Percentiles rank a stretch among this genome's conserved stretches.
Conservation (phyloP, 2,113 vertebrate genomes). For the Gavia stellata region DNA sequence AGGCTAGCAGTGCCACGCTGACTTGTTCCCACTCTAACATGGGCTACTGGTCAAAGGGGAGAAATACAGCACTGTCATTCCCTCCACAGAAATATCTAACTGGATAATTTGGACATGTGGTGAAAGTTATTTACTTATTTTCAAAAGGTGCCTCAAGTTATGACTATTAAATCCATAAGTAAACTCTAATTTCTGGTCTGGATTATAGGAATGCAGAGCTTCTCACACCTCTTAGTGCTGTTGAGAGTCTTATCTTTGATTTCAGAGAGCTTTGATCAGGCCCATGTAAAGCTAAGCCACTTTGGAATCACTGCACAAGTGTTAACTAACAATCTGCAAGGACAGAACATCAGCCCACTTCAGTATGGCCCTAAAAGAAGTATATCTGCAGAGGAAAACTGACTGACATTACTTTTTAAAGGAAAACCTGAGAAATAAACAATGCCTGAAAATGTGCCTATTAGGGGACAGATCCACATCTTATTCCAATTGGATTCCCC, state of each 20-base stretch:
- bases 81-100: background rate
- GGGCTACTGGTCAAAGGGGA: background rate
- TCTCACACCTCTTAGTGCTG: background rate
- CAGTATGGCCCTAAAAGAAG: background rate
- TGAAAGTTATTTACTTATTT: background rate
- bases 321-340: background rate
- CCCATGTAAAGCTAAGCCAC: background rate
- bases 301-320: background rate
- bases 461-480: background rate
- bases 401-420: background rate
- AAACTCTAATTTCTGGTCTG: background rate
- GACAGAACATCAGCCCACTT: background rate
- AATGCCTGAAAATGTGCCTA: background rate
- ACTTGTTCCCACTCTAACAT: background rate
- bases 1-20: background rate
- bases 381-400: background rate
- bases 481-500: background rate
- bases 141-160: background rate
- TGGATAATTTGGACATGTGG: background rate
- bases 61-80: background rate
- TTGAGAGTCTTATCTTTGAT: background rate
- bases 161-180: background rate
- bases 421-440: background rate
- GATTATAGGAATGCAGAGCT: background rate
- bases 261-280: background rate